A percentile compares a stretch with the other conserved stretches of the same genome.
phyloP scores from a whole-genome alignment of 1,140 invertebrate species.

The Heliconius melpomene region DNA sequence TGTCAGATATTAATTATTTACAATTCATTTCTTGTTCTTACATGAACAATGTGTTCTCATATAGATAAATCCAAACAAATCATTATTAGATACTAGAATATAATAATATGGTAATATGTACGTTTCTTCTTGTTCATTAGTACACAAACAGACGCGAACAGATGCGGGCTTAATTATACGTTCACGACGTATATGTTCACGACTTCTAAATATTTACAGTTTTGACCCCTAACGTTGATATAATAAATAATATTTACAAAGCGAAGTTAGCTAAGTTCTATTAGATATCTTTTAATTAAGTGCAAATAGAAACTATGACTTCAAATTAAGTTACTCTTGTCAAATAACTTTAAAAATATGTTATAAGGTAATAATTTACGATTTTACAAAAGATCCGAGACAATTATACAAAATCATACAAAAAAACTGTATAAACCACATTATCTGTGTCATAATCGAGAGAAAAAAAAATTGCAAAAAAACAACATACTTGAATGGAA shows the following conservation, averaged over 20 bases:
- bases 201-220: neutral
- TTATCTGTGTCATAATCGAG: neutral
- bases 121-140: neutral
- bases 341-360: too few relatives aligned
- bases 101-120: neutral
- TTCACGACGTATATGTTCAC: neutral
- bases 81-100: neutral
- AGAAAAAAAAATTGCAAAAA: conserved; percentile 10
- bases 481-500: neutral
- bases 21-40: too few relatives aligned
- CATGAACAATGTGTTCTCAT: neutral
- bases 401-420: conserved; percentile 9
- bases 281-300: too few relatives aligned
- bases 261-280: too few relatives aligned
- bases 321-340: too few relatives aligned
- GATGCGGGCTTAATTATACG: neutral
- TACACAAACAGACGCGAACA: neutral
- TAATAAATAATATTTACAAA: neutral
- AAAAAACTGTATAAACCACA: conserved; percentile 8
- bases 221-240: neutral
- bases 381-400: neutral
- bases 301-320: too few relatives aligned
- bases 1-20: too few relatives aligned
- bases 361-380: neutral
- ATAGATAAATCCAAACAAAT: neutral